Base-by-base conservation (phyloP, 2,888 invertebrate genomes). In the Archips xylosteana region DNA sequence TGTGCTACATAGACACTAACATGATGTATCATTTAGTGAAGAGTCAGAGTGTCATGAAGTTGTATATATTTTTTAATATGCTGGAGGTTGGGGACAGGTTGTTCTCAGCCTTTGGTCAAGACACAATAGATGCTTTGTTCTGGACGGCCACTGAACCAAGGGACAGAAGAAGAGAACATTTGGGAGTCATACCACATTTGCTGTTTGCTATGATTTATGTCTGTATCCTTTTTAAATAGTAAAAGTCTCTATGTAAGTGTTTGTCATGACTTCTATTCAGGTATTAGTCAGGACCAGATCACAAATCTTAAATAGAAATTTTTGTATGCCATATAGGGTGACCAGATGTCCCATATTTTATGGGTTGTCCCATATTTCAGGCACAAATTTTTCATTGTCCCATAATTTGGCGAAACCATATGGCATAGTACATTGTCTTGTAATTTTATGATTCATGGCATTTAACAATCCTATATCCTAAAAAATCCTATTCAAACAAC, bases 1-100 rank as follows among this genome's bases (percentile, higher is more conserved):
- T 99, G 96, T 97, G 97, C 84, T 97, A 98, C 83, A 97, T 99
- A 77, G 99, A 99, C 88, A 99, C 99, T 57, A 99, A 99, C 80
- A 98, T 99, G 95, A 97, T 99, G 95, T 99, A 99, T 92, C 99
- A 99, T 90, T 95, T 99, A 82, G 97, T 98, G 62, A 98, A 98
- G 88, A 99, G 99, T 83, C 99, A 99, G 87, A 99, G 99, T 78
- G 99, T 99, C 76, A 99, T 99, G 91, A 99, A 99, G 87, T 94
- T 99, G 79, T 99, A 99, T 87, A 99, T 99, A 87, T 99, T 99
- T 94, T 99, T 98, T 91, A 99, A 99, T 89, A 99, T 99, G 99
- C 94, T 99, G 75, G 99, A 99, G 95, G 99, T 99, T 67, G 99
- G 98, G 13, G 99, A 99, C 92, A 95, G 99, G 77, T 92, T 99